Evolutionary conservation across 2,888 invertebrate genomes (phyloP), one percentile per base, ranked within the genome.

Genomic region (Microctonus brassicae): DNA sequence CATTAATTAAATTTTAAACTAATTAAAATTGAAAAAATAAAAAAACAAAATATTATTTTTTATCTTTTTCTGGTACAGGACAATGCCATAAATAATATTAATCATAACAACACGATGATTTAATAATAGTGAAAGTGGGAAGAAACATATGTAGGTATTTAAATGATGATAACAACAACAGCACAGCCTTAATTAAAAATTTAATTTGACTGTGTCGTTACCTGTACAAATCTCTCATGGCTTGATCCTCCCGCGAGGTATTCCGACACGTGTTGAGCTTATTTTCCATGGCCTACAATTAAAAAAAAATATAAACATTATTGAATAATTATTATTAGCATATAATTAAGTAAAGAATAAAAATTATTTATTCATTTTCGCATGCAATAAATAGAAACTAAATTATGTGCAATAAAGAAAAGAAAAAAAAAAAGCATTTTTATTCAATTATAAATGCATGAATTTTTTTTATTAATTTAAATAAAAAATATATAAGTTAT

Each of bases 171-270:
- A 74, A 65, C 61, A 63, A 70, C 47, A 73, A 74, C 66, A 78
- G 75, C 72, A 75, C 76, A 76, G 74, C 73, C 78, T 78, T 77
- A 66, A 53, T 70, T 72, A 67, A 69, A 68, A 71, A 77, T 76
- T 47, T 72, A 76, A 77, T 73, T 75, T 53, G 57, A 75, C 75
- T 73, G 77, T 75, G 79, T 77, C 79, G 84, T 87, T 87, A 87
- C 87, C 87, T 87, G 87, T 87, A 87, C 77, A 86, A 81, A 81
- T 87, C 87, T 67, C 86, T 84, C 70, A 86, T 83, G 29, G 85
- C 82, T 80, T 85, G 87, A 79, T 87, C 87, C 80, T 87, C 87
- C 78, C 87, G 80, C 34, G 86, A 83, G 52, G 86, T 82, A 72
- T 85, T 87, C 75, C 85, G 83, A 75, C 86, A 86, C 22, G 87